Evolutionary conservation across 37 sponge, comb jelly and placozoan genomes (phyloP).

Genomic region (Axinella damicornis): DNA sequence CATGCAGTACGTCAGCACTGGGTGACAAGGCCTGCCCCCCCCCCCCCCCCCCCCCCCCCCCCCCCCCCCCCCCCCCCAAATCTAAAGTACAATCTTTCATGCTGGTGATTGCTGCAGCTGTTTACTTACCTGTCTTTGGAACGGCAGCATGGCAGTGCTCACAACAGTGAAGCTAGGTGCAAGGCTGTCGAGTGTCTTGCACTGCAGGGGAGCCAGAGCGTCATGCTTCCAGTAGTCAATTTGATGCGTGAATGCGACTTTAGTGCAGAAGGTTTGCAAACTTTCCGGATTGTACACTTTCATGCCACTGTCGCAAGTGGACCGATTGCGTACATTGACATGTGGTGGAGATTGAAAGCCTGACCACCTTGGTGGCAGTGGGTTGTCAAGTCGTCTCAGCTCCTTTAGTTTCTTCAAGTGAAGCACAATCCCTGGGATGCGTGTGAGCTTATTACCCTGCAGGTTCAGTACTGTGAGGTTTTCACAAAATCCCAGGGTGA

Average conservation of each 20-base stretch:
- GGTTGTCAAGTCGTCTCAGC: slow-evolving; percentile 52
- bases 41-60: too few relatives aligned
- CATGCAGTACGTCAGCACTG: too few relatives aligned
- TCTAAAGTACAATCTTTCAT: neutral
- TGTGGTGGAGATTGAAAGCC: neutral
- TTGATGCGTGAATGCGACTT: slow-evolving; percentile 24
- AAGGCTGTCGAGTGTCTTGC: slow-evolving; percentile 62
- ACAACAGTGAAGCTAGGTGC: slow-evolving; percentile 35
- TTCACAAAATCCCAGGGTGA: slow-evolving; percentile 68
- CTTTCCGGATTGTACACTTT: slow-evolving; percentile 11
- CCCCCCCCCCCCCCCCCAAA: too few relatives aligned
- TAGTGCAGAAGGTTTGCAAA: slow-evolving; percentile 49
- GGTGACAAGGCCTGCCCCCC: too few relatives aligned
- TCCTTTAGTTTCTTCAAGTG: slow-evolving; percentile 44
- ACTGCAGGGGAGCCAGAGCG: slow-evolving; percentile 50
- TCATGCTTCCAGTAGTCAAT: slow-evolving; percentile 60
- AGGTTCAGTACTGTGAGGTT: slow-evolving; percentile 44
- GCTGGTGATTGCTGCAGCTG: too few relatives aligned
- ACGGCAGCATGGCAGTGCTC: slow-evolving; percentile 46
- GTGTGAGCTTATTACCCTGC: slow-evolving; percentile 24
- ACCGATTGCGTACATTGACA: neutral
- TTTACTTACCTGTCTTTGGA: neutral
- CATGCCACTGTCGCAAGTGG: neutral
- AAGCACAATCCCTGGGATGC: slow-evolving; percentile 50
- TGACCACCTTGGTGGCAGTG: neutral